Evolutionary conservation across 2,797 vertebrate genomes (phyloP).

Genomic region (Rhyacichthys aspro): DNA sequence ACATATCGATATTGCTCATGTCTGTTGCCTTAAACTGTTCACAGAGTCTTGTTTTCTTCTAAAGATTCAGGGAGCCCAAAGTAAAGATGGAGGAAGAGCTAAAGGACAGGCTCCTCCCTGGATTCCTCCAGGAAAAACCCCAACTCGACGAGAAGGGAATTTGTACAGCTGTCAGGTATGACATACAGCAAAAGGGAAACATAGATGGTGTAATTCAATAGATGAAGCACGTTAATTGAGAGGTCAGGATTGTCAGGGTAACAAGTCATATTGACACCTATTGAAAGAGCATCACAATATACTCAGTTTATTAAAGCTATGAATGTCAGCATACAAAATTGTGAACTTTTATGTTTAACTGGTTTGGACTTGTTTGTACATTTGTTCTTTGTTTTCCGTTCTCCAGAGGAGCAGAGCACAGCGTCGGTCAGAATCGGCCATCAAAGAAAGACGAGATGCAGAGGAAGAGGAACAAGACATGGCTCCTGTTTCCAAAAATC

Average conservation of each 20-base stretch:
- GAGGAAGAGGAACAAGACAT: slow-evolving; percentile 84
- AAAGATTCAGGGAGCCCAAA: slow-evolving; percentile 40
- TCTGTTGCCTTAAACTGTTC: no score
- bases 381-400: slow-evolving; percentile 6
- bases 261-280: no score
- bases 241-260: no score
- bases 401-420: slow-evolving; percentile 51
- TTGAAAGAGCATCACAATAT: no score
- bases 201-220: no score
- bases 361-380: neutral
- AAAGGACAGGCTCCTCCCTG: slow-evolving; percentile 85
- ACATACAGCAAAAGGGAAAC: neutral
- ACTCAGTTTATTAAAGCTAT: no score
- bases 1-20: no score
- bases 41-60: neutral
- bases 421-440: slow-evolving; percentile 73
- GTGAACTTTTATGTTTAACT: no score
- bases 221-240: no score
- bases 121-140: slow-evolving; percentile 89
- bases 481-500: slow-evolving; percentile 79
- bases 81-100: slow-evolving; percentile 74
- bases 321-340: no score
- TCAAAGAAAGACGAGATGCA: slow-evolving; percentile 66
- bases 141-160: slow-evolving; percentile 68
- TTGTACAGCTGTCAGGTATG: slow-evolving; percentile 84